Conservation (phyloP, 2,797 vertebrate species). For the Macroramphosus scolopax region DNA sequence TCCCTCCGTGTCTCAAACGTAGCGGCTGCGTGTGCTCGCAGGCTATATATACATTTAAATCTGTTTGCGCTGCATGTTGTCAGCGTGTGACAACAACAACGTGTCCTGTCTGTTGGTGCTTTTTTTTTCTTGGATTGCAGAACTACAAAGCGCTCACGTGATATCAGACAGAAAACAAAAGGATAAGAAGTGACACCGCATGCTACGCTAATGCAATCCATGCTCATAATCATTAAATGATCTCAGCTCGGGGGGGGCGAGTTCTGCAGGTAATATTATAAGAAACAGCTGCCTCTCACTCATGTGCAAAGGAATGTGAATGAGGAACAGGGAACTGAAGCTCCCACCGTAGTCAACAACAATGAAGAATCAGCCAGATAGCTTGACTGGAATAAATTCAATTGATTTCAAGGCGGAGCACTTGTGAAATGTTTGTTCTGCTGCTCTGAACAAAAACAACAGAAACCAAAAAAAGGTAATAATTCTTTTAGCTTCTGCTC, state of each 20-base stretch:
- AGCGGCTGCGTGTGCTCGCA: slow-evolving; percentile 3
- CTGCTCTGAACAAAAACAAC: slow-evolving; percentile 18
- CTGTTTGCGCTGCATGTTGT: slow-evolving; percentile 17
- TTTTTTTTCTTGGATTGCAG: no score
- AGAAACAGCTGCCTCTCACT: slow-evolving; percentile 53
- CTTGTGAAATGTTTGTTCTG: slow-evolving; percentile 43
- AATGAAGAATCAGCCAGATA: slow-evolving; percentile 45
- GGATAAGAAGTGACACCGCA: slow-evolving; percentile 30
- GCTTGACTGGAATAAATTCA: slow-evolving; percentile 48
- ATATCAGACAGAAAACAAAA: slow-evolving; percentile 10
- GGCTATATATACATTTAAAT: slow-evolving; percentile 7
- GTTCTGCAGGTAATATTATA: slow-evolving; percentile 53
- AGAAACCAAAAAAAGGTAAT: slow-evolving; percentile 21
- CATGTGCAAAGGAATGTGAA: slow-evolving; percentile 48
- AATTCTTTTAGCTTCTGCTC: slow-evolving; percentile 32
- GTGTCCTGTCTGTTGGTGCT: no score
- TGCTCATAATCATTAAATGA: slow-evolving; percentile 31
- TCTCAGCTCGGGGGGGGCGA: slow-evolving; percentile 34
- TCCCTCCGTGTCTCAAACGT: slow-evolving; percentile 4
- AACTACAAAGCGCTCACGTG: no score
- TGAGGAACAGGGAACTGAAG: slow-evolving; percentile 47
- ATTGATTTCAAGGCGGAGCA: slow-evolving; percentile 30
- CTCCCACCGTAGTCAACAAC: slow-evolving; percentile 50
- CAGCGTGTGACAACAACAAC: slow-evolving; percentile 9
- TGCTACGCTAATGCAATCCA: slow-evolving; percentile 26